Percentiles rank a stretch among this genome's conserved stretches.
Evolutionary conservation across 2,888 invertebrate species (phyloP).

Genomic region (Caenorhabditis sp.): DNA sequence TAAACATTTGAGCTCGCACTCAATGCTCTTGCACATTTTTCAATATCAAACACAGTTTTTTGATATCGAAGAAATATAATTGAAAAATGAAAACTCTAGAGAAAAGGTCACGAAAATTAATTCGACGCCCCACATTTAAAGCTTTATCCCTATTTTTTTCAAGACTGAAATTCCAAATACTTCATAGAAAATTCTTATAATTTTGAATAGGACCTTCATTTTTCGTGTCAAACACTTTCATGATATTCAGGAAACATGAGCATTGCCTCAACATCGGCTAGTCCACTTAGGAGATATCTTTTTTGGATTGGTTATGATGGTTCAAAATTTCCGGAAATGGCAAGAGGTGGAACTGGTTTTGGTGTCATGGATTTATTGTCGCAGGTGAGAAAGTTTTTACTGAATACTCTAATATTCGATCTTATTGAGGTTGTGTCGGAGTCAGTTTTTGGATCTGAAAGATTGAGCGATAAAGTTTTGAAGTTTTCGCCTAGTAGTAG

Average conservation of each 20-base stretch:
- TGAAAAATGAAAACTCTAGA: no score
- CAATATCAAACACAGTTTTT: no score
- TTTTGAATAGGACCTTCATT: neutral
- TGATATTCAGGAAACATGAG: neutral
- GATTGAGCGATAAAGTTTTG: neutral
- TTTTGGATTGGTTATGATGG: conserved; percentile 65
- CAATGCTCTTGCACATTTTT: no score
- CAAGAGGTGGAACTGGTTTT: conserved; percentile 56
- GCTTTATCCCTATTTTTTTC: no score
- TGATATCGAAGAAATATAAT: no score
- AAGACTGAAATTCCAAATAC: no score
- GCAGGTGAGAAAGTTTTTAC: conserved; percentile 28
- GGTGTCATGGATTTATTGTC: conserved; percentile 60
- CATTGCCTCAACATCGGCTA: neutral
- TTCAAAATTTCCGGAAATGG: conserved; percentile 62
- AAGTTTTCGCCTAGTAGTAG: conserved; percentile 42
- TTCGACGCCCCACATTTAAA: no score
- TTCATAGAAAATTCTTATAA: no score
- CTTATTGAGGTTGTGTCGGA: conserved; percentile 15
- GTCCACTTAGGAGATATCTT: conserved; percentile 44
- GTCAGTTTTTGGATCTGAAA: conserved; percentile 18
- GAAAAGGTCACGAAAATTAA: no score
- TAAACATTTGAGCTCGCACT: no score
- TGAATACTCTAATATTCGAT: neutral
- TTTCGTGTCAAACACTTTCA: neutral